Conservation (phyloP, 2,113 vertebrate genomes). For the Terrapene triunguis region DNA sequence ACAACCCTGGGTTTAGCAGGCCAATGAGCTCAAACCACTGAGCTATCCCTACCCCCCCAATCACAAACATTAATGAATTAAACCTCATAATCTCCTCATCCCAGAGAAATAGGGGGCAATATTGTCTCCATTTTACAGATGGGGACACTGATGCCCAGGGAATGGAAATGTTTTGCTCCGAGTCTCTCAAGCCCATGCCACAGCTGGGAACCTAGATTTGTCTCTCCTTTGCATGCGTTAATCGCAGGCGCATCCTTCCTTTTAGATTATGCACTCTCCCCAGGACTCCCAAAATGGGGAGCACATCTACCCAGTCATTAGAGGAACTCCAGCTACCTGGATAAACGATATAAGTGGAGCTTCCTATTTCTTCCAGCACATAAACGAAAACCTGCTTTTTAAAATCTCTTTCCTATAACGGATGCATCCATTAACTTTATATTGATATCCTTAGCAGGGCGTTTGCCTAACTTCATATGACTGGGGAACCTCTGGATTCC, state of each 20-base stretch:
- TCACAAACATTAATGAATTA: neutral
- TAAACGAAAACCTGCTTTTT: too few relatives aligned
- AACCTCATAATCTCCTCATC: neutral
- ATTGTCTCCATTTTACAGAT: neutral
- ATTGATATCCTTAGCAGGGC: neutral
- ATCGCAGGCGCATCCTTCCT: neutral
- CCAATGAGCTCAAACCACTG: too few relatives aligned
- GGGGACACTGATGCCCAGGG: neutral
- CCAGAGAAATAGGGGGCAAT: neutral
- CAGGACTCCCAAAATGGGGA: neutral
- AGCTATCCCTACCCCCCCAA: too few relatives aligned
- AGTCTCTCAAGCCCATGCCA: neutral
- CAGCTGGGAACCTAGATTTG: neutral
- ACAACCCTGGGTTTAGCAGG: too few relatives aligned
- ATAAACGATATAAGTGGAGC: neutral
- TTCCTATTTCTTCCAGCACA: neutral
- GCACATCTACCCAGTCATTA: neutral
- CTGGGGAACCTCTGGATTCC: neutral
- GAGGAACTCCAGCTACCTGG: neutral
- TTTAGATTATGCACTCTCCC: neutral
- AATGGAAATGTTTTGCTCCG: neutral
- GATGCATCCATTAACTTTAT: neutral
- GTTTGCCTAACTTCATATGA: neutral
- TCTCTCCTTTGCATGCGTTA: neutral
- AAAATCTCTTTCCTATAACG: neutral